Evolutionary conservation across 2,113 vertebrate genomes (phyloP).

Genomic region (Gymnorhina tibicen): DNA sequence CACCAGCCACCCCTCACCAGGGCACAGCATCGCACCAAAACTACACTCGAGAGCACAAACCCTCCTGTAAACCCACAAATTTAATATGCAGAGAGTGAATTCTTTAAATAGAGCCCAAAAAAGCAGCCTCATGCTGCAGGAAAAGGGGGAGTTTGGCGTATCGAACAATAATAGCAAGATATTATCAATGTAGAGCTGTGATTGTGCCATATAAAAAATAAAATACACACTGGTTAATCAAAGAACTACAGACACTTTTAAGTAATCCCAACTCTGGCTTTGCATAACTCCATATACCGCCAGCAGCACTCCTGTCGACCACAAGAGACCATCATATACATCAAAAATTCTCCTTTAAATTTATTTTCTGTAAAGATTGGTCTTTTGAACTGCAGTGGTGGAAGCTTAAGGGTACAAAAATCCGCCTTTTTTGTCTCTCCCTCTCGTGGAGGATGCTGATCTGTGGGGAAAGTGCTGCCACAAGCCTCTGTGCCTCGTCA

Average conservation of each 20-base stretch:
- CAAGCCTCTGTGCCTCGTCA: constrained; percentile 48
- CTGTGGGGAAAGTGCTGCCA: constrained; percentile 53
- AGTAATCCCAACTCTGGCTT: constrained; percentile 75
- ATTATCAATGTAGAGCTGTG: constrained; percentile 70
- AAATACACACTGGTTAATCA: constrained; percentile 80
- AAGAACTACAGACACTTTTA: constrained; percentile 78
- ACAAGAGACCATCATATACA: constrained; percentile 78
- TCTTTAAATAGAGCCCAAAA: neutral
- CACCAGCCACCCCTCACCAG: accelerated
- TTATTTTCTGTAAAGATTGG: constrained; percentile 83
- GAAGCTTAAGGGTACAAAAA: constrained; percentile 81
- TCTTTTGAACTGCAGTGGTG: constrained; percentile 78
- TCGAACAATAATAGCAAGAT: constrained; percentile 70
- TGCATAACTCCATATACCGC: constrained; percentile 72
- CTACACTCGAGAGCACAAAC: accelerated
- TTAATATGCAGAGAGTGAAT: neutral
- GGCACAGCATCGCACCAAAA: accelerated
- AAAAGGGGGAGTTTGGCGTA: constrained; percentile 1
- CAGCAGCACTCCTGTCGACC: constrained; percentile 72
- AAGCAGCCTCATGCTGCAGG: constrained; percentile 3
- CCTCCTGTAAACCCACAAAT: accelerated
- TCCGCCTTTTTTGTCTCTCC: constrained; percentile 65
- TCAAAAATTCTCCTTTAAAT: constrained; percentile 85
- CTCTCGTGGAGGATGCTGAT: constrained; percentile 33
- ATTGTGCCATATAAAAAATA: constrained; percentile 77